Evolutionary conservation across 2,113 vertebrate genomes (phyloP), one percentile per base, ranked within the genome.

Genomic region (Clarias magur): DNA sequence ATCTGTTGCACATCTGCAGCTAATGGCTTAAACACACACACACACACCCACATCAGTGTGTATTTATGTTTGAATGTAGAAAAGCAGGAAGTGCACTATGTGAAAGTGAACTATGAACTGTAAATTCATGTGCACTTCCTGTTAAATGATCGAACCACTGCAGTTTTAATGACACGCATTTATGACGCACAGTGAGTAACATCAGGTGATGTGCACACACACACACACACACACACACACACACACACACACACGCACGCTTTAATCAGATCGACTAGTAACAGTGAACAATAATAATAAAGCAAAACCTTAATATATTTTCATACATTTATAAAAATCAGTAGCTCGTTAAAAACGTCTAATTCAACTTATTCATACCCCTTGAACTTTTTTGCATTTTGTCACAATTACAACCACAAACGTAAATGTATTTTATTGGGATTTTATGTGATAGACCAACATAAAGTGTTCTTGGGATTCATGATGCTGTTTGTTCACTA

Each of bases 121-220:
- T 11, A n/a, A 17, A 76, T 54, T 91, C 85, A 92, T 92, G 85
- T 56, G 30, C 13, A 57, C 42, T 57, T 15, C 57, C 67, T 82
- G 54, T 19, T 57, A 25, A 56, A 25, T 27, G n/a, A 57, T n/a
- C 75, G 15, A 56, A 56, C 12, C 56, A 42, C 65, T 30, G 27
- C n/a, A 27, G 30, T 7, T 88, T 91, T 91, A 76, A 92, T 90
- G 59, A 93, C 93, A 92, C 89, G 42, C 54, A 65, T 59, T 27
- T 42, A 83, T 76, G 80, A 86, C 25, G 79, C 75, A 68, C 70
- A 25, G 13, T 78, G 34, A 56, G 85, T 89, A 89, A 91, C 85
- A 85, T 91, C 76, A 84, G 65, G 82, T 62, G 48, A 87, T 38
- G 34, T 38, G 34, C 89, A 78, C 89, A 73, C 80, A 30, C 16